phyloP scores from a whole-genome alignment of 2,797 vertebrate species.

The Anabacerthia variegaticeps region DNA sequence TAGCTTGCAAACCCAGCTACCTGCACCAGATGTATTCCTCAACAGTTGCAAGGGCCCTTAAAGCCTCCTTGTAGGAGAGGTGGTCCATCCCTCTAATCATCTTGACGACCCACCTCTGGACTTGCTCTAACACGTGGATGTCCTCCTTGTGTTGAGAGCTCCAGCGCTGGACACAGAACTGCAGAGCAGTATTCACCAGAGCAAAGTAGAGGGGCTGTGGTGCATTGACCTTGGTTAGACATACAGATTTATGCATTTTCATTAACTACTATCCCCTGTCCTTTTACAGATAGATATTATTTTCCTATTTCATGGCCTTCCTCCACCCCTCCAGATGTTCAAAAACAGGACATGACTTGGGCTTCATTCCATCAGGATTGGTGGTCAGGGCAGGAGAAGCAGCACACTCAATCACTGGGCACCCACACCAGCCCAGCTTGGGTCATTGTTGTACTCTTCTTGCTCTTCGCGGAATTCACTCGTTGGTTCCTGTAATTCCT shows the following conservation, averaged over 20 bases:
- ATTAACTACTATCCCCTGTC: not conserved
- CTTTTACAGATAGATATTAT: not conserved
- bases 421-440: too few species aligned
- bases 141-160: rapidly evolving
- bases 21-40: not conserved
- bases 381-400: not conserved
- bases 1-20: not conserved
- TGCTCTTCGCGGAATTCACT: not conserved
- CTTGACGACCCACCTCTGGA: not conserved
- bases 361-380: not conserved
- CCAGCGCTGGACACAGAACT: not conserved
- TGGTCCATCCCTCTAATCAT: not conserved
- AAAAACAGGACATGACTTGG: not conserved
- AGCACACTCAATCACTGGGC: not conserved
- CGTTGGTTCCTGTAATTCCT: not conserved
- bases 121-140: not conserved
- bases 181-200: not conserved
- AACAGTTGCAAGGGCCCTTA: not conserved
- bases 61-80: not conserved
- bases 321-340: not conserved
- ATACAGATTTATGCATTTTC: not conserved
- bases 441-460: not conserved
- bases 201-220: not conserved
- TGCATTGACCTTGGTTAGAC: not conserved
- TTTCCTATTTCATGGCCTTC: not conserved